Evolutionary conservation across 2,113 vertebrate genomes (phyloP).

Genomic region (Pedetes capensis): DNA sequence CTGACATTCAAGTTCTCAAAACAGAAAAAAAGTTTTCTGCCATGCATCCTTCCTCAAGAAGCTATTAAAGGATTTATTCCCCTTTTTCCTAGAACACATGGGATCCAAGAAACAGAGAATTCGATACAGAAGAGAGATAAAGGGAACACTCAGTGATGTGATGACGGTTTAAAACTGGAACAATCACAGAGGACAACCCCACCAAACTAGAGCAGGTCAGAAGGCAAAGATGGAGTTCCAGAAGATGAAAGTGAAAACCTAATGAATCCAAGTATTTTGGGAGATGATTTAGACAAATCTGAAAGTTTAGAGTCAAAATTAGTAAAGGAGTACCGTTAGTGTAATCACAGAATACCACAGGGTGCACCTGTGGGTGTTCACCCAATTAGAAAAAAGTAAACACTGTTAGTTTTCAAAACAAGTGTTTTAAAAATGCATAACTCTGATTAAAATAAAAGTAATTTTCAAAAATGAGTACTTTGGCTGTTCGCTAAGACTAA

Average conservation of each 20-base stretch:
- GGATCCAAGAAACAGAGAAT: neutral
- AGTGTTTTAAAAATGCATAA: neutral
- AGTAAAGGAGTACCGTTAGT: neutral
- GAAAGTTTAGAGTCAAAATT: neutral
- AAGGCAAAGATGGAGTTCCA: neutral
- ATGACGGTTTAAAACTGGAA: neutral
- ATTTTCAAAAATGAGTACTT: neutral
- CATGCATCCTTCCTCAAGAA: neutral
- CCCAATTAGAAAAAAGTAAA: neutral
- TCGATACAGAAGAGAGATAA: neutral
- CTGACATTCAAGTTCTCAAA: neutral
- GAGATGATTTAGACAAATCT: neutral
- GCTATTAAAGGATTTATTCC: neutral
- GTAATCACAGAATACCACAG: neutral
- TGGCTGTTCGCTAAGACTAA: neutral
- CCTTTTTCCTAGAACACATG: neutral
- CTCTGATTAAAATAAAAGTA: neutral
- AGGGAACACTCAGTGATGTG: neutral
- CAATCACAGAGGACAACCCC: neutral
- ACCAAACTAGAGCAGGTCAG: neutral
- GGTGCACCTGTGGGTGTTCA: neutral
- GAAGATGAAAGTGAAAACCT: neutral
- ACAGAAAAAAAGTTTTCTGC: neutral
- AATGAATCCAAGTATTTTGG: neutral
- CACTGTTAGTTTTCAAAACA: neutral